Evolutionary conservation across 2,113 vertebrate species (phyloP), one percentile per base, ranked within the genome.

Genomic region (Hydrolagus affinis): DNA sequence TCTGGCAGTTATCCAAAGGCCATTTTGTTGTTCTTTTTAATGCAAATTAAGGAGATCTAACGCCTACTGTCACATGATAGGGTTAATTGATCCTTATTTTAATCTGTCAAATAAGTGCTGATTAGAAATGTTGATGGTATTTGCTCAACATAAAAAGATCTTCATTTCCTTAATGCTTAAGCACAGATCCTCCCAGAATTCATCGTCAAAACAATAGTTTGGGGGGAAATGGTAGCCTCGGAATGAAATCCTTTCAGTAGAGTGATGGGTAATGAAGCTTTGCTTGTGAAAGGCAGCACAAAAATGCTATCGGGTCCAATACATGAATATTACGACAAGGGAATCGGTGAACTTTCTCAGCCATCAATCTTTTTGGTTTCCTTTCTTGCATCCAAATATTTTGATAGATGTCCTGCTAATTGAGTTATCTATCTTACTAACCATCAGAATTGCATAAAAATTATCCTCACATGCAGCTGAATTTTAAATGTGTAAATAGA

Each of bases 221-320:
- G 95, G 95, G 96, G n/a, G 96, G 96, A 98, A 94, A 96, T 95
- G 95, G 95, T 96, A 96, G 95, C 95, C 96, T 95, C 93, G 95
- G 97, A 97, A 97, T 97, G 97, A 97, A 96, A 94, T 94, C 95
- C 97, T 94, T 96, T 96, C 95, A 94, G 94, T 95, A 94, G 95
- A 97, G 95, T 96, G 95, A 95, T 95, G 95, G 95, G 96, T 97
- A 97, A 98, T 97, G 97, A 98, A 94, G 96, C 97, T 97, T 92
- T 94, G 94, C 95, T 95, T 96, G 94, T 96, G 95, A 96, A 44
- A 95, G 95, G 94, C 95, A 95, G 92, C 90, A 89, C 94, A 93
- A 94, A 90, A 95, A 94, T 91, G 90, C 95, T 96, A 95, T 97
- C 95, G 95, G 95, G 95, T 94, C 95, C 95, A 95, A 94, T 95